Percentiles rank a stretch among this genome's conserved stretches.
Conservation (phyloP, 53 echinoderm and acorn worm species). For the Paelopatides confundens region DNA sequence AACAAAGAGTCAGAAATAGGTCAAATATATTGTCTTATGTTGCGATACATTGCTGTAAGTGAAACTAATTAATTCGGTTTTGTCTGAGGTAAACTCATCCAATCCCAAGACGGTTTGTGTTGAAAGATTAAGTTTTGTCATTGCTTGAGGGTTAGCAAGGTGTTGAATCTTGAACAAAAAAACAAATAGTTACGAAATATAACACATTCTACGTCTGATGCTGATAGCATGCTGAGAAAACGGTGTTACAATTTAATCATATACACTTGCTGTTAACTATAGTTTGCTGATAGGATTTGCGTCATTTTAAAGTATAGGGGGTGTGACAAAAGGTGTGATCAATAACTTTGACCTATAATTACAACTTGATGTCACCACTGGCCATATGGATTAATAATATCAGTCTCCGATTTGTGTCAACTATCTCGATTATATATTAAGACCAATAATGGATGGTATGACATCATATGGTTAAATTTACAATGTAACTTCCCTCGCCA, state of each 20-base stretch:
- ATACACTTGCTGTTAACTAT: background rate
- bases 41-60: background rate
- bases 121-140: background rate
- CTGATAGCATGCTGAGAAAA: background rate
- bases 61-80: background rate
- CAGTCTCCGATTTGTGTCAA: too few relatives aligned
- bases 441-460: too few relatives aligned
- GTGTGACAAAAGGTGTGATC: too few relatives aligned
- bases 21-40: background rate
- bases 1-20: background rate
- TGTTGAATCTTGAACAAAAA: background rate
- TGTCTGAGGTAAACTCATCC: background rate
- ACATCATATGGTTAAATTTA: too few relatives aligned
- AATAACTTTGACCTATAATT: too few relatives aligned
- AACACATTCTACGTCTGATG: background rate
- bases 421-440: too few relatives aligned
- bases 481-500: too few relatives aligned
- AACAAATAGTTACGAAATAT: constrained; percentile 29
- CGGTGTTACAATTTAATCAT: constrained; percentile 28
- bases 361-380: too few relatives aligned
- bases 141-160: background rate
- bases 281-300: background rate
- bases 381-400: too few relatives aligned
- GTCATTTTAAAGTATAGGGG: background rate
- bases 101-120: background rate